Percentiles rank a stretch among this genome's conserved stretches.
phyloP scores from a whole-genome alignment of 2,797 vertebrate species.

The Sorex maritimensis region DNA sequence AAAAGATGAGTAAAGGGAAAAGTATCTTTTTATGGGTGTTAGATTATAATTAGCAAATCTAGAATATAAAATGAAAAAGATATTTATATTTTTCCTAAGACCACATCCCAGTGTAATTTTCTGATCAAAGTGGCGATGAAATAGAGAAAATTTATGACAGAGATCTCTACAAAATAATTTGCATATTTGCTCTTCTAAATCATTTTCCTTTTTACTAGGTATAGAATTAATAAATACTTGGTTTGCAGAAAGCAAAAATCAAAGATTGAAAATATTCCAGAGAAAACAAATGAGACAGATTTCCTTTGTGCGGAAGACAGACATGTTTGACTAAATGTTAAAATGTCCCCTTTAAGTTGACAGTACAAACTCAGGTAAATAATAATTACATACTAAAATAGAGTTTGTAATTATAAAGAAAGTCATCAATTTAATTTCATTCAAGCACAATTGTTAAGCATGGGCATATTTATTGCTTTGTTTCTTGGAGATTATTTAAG shows the following conservation, averaged over 20 bases:
- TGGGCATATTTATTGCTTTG: neutral
- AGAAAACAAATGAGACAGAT: neutral
- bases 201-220: neutral
- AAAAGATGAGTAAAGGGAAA: slow-evolving; percentile 5
- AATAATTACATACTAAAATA: neutral
- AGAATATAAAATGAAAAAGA: neutral
- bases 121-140: neutral
- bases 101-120: neutral
- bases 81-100: neutral
- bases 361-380: neutral
- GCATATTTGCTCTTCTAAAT: neutral
- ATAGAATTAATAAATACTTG: neutral
- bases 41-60: neutral
- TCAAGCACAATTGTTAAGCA: neutral
- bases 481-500: neutral
- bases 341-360: neutral
- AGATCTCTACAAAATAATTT: neutral
- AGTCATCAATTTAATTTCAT: slow-evolving; percentile 1
- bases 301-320: neutral
- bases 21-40: slow-evolving; percentile 18
- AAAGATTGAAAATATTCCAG: slow-evolving; percentile 14
- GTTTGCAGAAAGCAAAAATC: neutral
- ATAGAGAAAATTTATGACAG: neutral
- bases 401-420: neutral
- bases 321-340: neutral